These are phyloP conservation scores for Gambelia wislizenii DNA, from an alignment of 2,797 vertebrate species.

Conservation along the genomic window DNA sequence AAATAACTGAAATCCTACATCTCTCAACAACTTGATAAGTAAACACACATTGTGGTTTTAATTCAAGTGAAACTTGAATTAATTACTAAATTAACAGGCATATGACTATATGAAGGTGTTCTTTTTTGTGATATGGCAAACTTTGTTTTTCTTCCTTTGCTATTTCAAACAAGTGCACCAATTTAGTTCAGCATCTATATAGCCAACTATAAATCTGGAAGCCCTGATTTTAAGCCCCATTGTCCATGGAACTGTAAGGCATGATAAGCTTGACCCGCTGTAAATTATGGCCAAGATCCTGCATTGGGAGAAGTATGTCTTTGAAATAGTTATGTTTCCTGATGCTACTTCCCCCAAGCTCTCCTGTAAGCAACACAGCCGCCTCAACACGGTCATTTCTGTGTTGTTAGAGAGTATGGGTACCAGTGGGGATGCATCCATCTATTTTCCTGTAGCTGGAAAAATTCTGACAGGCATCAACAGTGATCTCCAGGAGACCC, in stretches of 20 bases:
- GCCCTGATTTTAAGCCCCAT: background rate
- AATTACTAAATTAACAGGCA: background rate
- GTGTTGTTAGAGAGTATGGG: too few species aligned
- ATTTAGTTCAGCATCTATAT: background rate
- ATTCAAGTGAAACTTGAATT: constrained; percentile 1
- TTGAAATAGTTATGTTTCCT: too few species aligned
- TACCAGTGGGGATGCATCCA: too few species aligned
- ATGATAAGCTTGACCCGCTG: background rate
- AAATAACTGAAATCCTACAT: constrained; percentile 27
- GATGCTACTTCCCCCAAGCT: too few species aligned
- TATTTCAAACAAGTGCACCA: background rate
- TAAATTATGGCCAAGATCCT: too few species aligned
- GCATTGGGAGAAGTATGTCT: too few species aligned
- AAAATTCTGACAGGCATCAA: too few species aligned
- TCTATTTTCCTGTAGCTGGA: too few species aligned
- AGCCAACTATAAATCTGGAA: background rate
- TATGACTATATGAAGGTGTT: background rate
- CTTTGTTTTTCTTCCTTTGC: background rate
- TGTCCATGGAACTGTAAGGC: background rate
- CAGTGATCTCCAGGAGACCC: too few species aligned
- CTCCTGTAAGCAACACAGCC: too few species aligned
- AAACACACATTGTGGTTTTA: background rate
- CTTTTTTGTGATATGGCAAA: background rate
- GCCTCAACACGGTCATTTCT: too few species aligned
- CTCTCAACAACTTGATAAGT: constrained; percentile 37